These are phyloP conservation scores for Microctonus aethiopoides DNA, from an alignment of 2,888 invertebrate genomes.

Conservation along the genomic window DNA sequence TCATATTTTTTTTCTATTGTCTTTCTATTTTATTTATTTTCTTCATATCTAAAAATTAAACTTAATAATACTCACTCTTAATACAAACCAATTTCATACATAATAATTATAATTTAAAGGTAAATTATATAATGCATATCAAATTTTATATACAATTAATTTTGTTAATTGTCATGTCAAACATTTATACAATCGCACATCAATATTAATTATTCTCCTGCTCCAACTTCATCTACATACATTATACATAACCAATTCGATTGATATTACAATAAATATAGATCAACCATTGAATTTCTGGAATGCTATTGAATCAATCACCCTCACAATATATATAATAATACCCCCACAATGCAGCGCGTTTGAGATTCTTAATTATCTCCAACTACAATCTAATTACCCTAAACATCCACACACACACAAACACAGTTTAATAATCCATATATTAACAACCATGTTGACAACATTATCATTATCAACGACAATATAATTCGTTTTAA, in stretches of 20 bases:
- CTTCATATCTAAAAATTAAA: no score
- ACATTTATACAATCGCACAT: not conserved
- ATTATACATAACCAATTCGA: not conserved
- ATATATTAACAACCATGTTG: not conserved
- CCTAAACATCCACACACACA: not conserved
- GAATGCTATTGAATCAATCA: constrained; percentile 58
- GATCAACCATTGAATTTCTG: constrained; percentile 42
- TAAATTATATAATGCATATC: not conserved
- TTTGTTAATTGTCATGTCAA: not conserved
- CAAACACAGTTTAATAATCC: not conserved
- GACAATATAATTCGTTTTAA: not conserved
- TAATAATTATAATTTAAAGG: not conserved
- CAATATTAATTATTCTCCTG: not conserved
- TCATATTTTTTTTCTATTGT: not conserved
- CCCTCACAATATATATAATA: constrained; percentile 27
- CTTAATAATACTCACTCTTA: no score
- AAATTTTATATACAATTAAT: not conserved
- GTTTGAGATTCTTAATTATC: constrained; percentile 54
- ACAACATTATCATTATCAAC: not conserved
- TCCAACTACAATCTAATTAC: constrained; percentile 30
- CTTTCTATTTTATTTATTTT: not conserved
- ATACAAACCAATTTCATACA: not conserved
- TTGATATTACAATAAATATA: constrained; percentile 32
- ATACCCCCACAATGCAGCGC: constrained; percentile 10
- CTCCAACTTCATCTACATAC: not conserved